Evolutionary conservation across 2,888 invertebrate species (phyloP), one percentile per base, ranked within the genome.

Genomic region (Petrolisthes manimaculis): DNA sequence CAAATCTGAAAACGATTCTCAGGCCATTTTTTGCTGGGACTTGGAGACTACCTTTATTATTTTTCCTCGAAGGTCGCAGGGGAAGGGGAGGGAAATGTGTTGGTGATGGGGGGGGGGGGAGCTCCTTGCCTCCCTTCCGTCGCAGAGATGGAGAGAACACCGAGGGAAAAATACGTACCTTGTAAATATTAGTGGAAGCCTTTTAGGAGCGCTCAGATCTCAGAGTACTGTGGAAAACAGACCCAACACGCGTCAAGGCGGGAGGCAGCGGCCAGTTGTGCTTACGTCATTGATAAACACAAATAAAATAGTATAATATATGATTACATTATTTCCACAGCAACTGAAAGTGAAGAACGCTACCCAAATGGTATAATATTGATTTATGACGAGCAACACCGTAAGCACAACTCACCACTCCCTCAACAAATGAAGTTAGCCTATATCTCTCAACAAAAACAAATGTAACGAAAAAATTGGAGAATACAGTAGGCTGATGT

Each of bases 171-270:
- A 37, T 81, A 86, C 86, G 54, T 81, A 86, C 86, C 86, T 86
- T 80, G 69, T 51, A 55, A 71, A 55, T 81, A 71, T 71, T 71
- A 71, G 71, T 71, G n/a, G 71, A n/a, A n/a, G 71, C 71, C 71
- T 71, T 61, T 71, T 86, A 61, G 69, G 74, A 74, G 86, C 80
- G 75, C 71, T 55, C 37, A 80, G 51, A 71, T 71, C 86, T 81
- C 86, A 86, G 55, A 81, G 56, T 81, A 81, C 80, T 86, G 86
- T 54, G 74, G 81, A 71, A 86, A 81, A 80, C 80, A 80, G 81
- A 86, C 86, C 80, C 80, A 71, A 75, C 86, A 80, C 81, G 81
- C 86, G 81, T 86, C 86, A 86, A 86, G 81, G 80, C 86, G 75
- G 53, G 69, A 55, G 71, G 51, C 81, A 86, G 86, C 80, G 74